Conservation (phyloP, 2,888 invertebrate species). For the Alloplasta piceator region DNA sequence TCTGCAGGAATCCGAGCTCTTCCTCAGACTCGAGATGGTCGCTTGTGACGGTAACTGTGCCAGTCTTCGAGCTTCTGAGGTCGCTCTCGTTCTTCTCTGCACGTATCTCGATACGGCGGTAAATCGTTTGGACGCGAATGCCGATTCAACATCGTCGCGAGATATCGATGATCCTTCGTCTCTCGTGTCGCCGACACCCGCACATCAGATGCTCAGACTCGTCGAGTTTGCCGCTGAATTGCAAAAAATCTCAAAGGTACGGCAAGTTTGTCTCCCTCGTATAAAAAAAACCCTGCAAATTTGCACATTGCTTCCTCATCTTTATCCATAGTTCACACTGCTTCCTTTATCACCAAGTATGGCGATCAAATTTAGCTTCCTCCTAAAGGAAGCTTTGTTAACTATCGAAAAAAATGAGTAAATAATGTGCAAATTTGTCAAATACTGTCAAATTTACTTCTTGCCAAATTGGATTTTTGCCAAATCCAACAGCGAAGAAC, state of each 20-base stretch:
- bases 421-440: too few species aligned
- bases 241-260: slow-evolving; percentile 89
- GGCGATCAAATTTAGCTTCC: too few species aligned
- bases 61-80: slow-evolving; percentile 89
- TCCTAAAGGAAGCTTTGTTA: too few species aligned
- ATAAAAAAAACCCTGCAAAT: too few species aligned
- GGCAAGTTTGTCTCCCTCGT: too few species aligned
- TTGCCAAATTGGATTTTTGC: too few species aligned
- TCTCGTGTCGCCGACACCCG: slow-evolving; percentile 74
- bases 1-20: slow-evolving; percentile 86
- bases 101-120: slow-evolving; percentile 87
- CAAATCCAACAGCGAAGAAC: too few species aligned
- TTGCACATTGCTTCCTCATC: too few species aligned
- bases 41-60: slow-evolving; percentile 90
- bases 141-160: slow-evolving; percentile 68
- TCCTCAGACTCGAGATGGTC: slow-evolving; percentile 89
- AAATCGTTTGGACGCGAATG: slow-evolving; percentile 82
- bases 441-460: too few species aligned
- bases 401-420: too few species aligned
- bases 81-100: slow-evolving; percentile 91
- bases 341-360: too few species aligned
- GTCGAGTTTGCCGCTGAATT: slow-evolving; percentile 89
- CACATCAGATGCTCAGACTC: slow-evolving; percentile 86
- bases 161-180: slow-evolving; percentile 69
- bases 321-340: too few species aligned